These are phyloP conservation scores for Zapus hudsonius DNA, from an alignment of 2,113 vertebrate genomes.

Conservation along the genomic window DNA sequence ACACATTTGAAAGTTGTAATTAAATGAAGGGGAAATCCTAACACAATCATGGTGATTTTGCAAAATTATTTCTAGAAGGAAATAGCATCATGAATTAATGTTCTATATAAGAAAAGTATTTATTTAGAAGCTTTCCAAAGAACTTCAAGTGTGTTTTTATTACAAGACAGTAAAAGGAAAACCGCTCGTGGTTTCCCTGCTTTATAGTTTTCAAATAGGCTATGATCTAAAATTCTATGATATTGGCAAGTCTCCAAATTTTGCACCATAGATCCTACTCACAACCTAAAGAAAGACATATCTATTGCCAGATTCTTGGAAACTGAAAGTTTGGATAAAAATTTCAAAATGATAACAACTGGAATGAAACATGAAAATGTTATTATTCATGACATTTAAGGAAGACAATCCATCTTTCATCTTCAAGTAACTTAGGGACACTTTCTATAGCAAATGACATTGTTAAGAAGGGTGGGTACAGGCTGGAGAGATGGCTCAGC, in stretches of 20 bases:
- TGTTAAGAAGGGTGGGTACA: slow-evolving; percentile 58
- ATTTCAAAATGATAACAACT: slow-evolving; percentile 27
- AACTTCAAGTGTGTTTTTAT: background rate
- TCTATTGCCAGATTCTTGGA: slow-evolving; percentile 3
- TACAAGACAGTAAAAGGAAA: background rate
- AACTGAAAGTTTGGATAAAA: slow-evolving; percentile 19
- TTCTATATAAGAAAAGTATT: background rate
- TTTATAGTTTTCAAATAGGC: background rate
- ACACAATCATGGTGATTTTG: slow-evolving; percentile 59
- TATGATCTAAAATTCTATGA: background rate
- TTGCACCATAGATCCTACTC: slow-evolving; percentile 7
- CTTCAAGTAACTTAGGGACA: slow-evolving; percentile 15
- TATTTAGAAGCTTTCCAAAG: background rate
- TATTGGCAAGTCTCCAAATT: background rate
- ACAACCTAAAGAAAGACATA: slow-evolving; percentile 25
- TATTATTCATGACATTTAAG: slow-evolving; percentile 19
- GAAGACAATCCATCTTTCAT: background rate
- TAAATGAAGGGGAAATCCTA: slow-evolving; percentile 69
- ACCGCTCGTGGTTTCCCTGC: background rate
- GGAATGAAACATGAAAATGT: background rate
- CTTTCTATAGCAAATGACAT: slow-evolving; percentile 62
- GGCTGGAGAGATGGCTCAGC: too few relatives aligned
- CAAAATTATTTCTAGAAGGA: slow-evolving; percentile 69
- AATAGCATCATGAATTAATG: slow-evolving; percentile 17
- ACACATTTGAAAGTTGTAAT: slow-evolving; percentile 64